Conservation (phyloP, 2,797 vertebrate species). For the Gastrophryne carolinensis region DNA sequence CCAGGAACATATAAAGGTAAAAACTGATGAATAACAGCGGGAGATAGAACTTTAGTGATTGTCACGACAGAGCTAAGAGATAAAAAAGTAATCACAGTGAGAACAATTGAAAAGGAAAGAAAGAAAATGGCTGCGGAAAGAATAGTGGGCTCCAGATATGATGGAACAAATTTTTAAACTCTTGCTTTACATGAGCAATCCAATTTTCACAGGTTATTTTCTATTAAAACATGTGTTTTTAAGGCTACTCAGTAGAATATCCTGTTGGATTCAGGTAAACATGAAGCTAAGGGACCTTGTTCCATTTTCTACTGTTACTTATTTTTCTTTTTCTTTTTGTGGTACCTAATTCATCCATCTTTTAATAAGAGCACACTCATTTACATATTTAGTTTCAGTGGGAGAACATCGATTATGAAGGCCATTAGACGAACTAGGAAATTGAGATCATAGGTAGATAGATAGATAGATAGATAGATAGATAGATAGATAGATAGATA, state of each 20-base stretch:
- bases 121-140: slow-evolving; percentile 15
- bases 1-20: slow-evolving; percentile 43
- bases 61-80: slow-evolving; percentile 38
- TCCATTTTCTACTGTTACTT: too few relatives aligned
- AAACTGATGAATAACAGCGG: slow-evolving; percentile 49
- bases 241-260: too few relatives aligned
- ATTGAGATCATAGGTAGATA: not conserved
- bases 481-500: not conserved
- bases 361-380: too few relatives aligned
- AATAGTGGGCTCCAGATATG: slow-evolving; percentile 11
- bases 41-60: slow-evolving; percentile 45
- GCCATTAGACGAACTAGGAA: too few relatives aligned
- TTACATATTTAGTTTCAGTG: too few relatives aligned
- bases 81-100: slow-evolving; percentile 44
- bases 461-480: not conserved
- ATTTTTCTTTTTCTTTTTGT: too few relatives aligned
- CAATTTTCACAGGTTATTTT: not conserved
- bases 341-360: too few relatives aligned
- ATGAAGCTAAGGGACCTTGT: too few relatives aligned
- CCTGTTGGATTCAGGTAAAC: too few relatives aligned
- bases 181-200: slow-evolving; percentile 7
- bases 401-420: too few relatives aligned
- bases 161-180: slow-evolving; percentile 27
- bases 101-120: slow-evolving; percentile 29
- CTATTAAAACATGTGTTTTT: too few relatives aligned